Base-by-base conservation (phyloP, 2,113 vertebrate genomes). In the Dermatemys mawii region DNA sequence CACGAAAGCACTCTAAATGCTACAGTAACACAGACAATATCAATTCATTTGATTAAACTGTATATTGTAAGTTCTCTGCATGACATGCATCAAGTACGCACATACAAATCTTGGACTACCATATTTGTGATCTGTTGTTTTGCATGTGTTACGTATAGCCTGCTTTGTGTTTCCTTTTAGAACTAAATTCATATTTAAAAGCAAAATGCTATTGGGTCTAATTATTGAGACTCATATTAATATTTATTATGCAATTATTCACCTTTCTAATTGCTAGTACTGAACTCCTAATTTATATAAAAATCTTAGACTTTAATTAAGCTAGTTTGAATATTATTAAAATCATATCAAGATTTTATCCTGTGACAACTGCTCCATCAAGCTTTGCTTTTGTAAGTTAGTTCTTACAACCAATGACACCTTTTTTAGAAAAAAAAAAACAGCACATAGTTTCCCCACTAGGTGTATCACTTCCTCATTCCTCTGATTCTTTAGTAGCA, bases 181-280 rank as follows among this genome's bases (percentile, higher is more conserved):
- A 90, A 84, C 11, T 32, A 93, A 27, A 86, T 48, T 70, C 78
- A 89, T 76, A 94, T 90, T 86, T 90, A 75, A 92, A 93, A 96
- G 76, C 83, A 81, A 92, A 94, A 81, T 8, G 11, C 90, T 93
- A 54, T 4, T 0, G 70, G 60, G 44, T 81, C 76, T 95, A 81
- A 94, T 94, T 95, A 93, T 44, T 1, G 8, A 92, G 48, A 78
- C 83, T 84, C 70, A 94, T 75, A 94, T 75, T 92, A 88, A 44
- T 91, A 63, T 93, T 96, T 93, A 92, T 89, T 91, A 84, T 82
- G 70, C 38, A 88, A 14, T 95, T 94, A 91, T 88, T 96, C 89
- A 90, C 91, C 83, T 90, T 88, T 29, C 22, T 88, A 93, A 94
- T 86, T 92, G 29, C 48, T 80, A 88, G 38, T 91, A 87, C 51